Evolutionary conservation across 1,140 invertebrate genomes (phyloP), one percentile per base, ranked within the genome.

Genomic region (Trissolcus basalis): DNA sequence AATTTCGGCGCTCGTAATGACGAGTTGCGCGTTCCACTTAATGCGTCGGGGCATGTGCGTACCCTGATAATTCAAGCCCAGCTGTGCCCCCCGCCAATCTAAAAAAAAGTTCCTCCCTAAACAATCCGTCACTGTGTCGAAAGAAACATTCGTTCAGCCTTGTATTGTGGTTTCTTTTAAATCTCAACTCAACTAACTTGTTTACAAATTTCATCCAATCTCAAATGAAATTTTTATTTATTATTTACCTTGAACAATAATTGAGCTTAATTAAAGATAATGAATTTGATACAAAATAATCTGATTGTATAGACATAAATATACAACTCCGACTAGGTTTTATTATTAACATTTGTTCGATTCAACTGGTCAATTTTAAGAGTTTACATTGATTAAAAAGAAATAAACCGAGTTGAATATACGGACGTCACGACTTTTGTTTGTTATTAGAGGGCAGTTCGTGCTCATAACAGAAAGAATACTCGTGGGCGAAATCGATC

Each of bases 1-100:
- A 74, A 74, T 74, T 74, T 74, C 16, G 63, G 71, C 63, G 58
- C 36, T 16, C 5, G 61, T 68, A 74, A 74, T 63, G 63, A 68
- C 58, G 61, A 67, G 56, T 61, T 73, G 61, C 61, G 19, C 19
- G 63, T 67, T 74, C 63, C 56, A 67, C 56, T 73, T 73, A 73
- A 73, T 64, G 27, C 70, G 16, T 0, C 49, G 41, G 19, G 13
- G 14, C 60, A 72, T 59, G 14, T 72, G 70, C 49, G 59, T 39
- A 45, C 13, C 50, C 9, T 8, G 67, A 72, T 65, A 72, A 65
- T 72, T 33, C 47, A 48, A 48, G 27, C 15, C 10, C 69, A 72
- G 54, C 54, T 72, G 69, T 41, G 65, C 56, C 32, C 32, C n/a
- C 45, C 41, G 14, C 1, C n/a, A 12, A 16, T 48, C 49, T 48